Conservation (phyloP, 1,140 invertebrate genomes). For the Dolichoris vasculosae region DNA sequence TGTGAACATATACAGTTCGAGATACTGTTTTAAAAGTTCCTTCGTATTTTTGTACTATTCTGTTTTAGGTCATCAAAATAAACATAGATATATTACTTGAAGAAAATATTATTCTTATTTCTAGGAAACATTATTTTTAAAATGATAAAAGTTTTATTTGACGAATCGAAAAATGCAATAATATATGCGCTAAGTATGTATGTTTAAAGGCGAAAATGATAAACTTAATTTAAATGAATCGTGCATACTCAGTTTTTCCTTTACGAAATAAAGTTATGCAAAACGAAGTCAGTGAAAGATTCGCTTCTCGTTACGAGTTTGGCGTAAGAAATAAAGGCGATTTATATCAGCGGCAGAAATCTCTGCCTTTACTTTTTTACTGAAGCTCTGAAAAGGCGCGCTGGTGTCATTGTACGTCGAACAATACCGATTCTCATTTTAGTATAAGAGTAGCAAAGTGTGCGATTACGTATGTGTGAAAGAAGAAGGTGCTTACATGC, state of each 20-base stretch:
- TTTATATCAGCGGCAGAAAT: background rate
- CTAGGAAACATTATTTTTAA: background rate
- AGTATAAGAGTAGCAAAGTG: background rate
- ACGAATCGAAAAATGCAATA: too few relatives aligned
- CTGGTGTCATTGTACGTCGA: conserved; percentile 24
- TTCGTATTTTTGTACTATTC: background rate
- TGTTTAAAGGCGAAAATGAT: background rate
- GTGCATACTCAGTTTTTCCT: background rate
- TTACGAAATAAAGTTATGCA: background rate
- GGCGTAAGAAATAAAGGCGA: background rate
- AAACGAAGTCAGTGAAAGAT: background rate
- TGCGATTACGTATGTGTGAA: background rate
- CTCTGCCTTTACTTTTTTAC: background rate
- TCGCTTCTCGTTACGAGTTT: background rate
- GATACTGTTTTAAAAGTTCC: background rate
- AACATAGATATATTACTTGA: background rate
- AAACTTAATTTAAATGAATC: background rate
- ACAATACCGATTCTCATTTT: conserved; percentile 39
- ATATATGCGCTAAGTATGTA: too few relatives aligned
- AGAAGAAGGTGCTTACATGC: background rate
- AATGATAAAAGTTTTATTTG: too few relatives aligned
- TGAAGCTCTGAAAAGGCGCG: background rate
- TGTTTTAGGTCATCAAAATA: background rate
- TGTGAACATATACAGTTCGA: background rate
- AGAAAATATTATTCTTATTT: background rate